phyloP scores from a whole-genome alignment of 1,140 invertebrate genomes.

The Drosophila bocki region DNA sequence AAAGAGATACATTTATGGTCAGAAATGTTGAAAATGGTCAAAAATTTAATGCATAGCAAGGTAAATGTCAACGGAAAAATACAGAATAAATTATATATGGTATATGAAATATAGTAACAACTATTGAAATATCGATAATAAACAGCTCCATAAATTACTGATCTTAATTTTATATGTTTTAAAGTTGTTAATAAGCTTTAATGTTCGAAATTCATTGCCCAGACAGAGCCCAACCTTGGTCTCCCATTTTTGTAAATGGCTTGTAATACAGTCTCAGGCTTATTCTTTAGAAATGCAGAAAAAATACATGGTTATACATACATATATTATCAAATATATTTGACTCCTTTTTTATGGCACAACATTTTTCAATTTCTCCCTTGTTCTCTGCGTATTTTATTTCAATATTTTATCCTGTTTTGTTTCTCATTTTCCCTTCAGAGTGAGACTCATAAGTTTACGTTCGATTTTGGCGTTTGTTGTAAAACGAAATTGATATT shows the following conservation, averaged over 20 bases:
- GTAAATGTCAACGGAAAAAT: constrained; percentile 8
- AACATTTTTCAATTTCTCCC: constrained; percentile 73
- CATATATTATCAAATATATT: constrained; percentile 44
- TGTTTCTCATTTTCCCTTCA: constrained; percentile 18
- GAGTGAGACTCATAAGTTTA: constrained; percentile 71
- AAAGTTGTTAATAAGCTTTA: background rate
- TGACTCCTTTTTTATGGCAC: constrained; percentile 72
- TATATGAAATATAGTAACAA: constrained; percentile 29
- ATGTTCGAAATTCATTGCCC: background rate
- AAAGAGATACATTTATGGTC: constrained; percentile 37
- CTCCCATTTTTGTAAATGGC: constrained; percentile 30
- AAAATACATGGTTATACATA: constrained; percentile 42
- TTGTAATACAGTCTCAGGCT: constrained; percentile 34
- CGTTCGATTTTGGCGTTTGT: constrained; percentile 81
- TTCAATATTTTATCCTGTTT: constrained; percentile 65
- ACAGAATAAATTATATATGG: background rate
- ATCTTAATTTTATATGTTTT: background rate
- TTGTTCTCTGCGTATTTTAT: constrained; percentile 55
- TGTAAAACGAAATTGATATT: constrained; percentile 83
- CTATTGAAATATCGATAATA: constrained; percentile 22
- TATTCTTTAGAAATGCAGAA: constrained; percentile 41
- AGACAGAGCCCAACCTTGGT: background rate
- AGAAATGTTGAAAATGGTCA: constrained; percentile 18
- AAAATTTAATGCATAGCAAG: constrained; percentile 26
- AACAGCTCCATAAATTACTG: background rate